Percentiles rank a stretch among this genome's conserved stretches.
Evolutionary conservation across 2,797 vertebrate genomes (phyloP).

Genomic region (Poeciliopsis presidionis): DNA sequence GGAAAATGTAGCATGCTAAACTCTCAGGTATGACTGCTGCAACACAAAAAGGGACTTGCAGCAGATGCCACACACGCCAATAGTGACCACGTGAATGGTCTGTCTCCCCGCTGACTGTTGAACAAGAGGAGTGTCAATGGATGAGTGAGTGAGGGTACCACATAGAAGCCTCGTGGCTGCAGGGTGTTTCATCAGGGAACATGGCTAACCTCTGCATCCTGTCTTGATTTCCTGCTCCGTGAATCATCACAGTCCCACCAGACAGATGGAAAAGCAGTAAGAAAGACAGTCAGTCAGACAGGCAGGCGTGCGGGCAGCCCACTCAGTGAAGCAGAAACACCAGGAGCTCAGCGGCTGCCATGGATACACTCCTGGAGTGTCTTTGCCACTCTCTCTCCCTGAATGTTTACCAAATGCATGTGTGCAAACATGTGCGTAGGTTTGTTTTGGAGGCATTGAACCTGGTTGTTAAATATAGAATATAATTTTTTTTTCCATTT

Average conservation of each 20-base stretch:
- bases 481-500: background rate
- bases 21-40: slow-evolving; percentile 31
- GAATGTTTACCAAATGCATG: slow-evolving; percentile 59
- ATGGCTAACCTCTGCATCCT: slow-evolving; percentile 61
- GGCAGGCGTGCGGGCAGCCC: slow-evolving; percentile 55
- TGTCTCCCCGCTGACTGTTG: background rate
- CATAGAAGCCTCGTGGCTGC: slow-evolving; percentile 31
- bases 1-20: slow-evolving; percentile 34
- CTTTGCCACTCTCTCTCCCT: slow-evolving; percentile 47
- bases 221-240: slow-evolving; percentile 72
- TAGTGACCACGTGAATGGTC: slow-evolving; percentile 11
- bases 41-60: background rate
- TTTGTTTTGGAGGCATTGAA: slow-evolving; percentile 37
- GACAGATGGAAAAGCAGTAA: slow-evolving; percentile 38
- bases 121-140: slow-evolving; percentile 3
- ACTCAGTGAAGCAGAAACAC: slow-evolving; percentile 73
- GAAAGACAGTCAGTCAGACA: slow-evolving; percentile 22
- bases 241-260: slow-evolving; percentile 67
- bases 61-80: slow-evolving; percentile 12
- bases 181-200: slow-evolving; percentile 48
- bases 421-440: slow-evolving; percentile 52
- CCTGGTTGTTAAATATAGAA: slow-evolving; percentile 28
- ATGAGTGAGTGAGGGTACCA: slow-evolving; percentile 35
- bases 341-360: slow-evolving; percentile 73
- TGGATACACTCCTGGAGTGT: slow-evolving; percentile 75